phyloP scores from a whole-genome alignment of 2,113 vertebrate genomes.

The Antechinus flavipes region DNA sequence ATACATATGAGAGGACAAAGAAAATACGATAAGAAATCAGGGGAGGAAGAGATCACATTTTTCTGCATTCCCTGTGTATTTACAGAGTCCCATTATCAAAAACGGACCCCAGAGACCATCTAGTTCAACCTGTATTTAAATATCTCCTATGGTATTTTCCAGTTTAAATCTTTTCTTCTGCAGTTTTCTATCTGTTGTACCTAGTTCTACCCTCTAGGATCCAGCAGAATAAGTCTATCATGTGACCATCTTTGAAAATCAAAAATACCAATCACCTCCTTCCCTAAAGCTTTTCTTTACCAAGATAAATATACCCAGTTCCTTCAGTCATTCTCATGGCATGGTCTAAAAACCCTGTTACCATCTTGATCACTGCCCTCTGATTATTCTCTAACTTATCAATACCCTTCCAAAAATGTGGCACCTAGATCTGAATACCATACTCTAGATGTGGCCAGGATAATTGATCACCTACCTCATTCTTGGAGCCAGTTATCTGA shows the following conservation, averaged over 20 bases:
- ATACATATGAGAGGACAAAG: no score
- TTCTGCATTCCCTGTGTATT: no score
- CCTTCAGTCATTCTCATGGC: no score
- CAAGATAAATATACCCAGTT: neutral
- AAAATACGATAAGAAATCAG: no score
- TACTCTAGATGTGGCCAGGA: neutral
- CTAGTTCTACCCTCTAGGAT: neutral
- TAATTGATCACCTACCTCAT: neutral
- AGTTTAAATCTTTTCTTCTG: neutral
- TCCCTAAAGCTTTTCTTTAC: neutral
- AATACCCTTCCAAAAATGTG: neutral
- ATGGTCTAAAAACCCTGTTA: no score
- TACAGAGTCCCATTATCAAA: no score
- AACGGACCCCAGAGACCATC: neutral
- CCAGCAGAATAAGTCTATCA: neutral
- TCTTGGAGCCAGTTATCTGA: neutral
- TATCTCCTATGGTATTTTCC: neutral
- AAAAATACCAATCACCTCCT: neutral
- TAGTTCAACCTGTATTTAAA: neutral
- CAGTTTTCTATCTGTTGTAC: neutral
- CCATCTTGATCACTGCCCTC: neutral
- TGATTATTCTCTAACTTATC: neutral
- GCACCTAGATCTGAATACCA: neutral
- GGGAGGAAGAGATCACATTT: no score
- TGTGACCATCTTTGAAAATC: neutral